Evolutionary conservation across 2,888 invertebrate genomes (phyloP).

Genomic region (Mythimna lalbum): DNA sequence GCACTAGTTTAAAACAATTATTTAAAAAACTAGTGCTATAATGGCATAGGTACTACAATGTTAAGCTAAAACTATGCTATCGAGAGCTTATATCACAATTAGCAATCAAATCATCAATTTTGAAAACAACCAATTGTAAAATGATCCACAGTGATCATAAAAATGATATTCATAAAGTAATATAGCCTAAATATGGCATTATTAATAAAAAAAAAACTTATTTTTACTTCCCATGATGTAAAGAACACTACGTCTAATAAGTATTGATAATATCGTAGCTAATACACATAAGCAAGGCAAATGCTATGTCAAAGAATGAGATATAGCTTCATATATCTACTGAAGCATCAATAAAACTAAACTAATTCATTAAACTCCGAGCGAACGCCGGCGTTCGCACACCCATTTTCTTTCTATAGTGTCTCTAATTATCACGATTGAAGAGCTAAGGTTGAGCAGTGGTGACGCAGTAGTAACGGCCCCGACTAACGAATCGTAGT

Average conservation of each 20-base stretch:
- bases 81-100: neutral
- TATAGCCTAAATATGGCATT: neutral
- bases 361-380: no score
- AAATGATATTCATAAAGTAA: neutral
- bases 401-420: no score
- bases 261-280: neutral
- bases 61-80: neutral
- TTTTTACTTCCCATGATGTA: neutral
- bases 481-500: no score
- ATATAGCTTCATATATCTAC: constrained; percentile 1
- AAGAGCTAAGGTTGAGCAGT: constrained; percentile 1
- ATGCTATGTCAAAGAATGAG: neutral
- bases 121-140: neutral
- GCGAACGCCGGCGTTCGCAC: no score
- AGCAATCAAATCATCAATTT: constrained; percentile 30
- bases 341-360: constrained; percentile 4
- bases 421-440: no score
- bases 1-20: no score
- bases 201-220: neutral
- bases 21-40: constrained; percentile 1
- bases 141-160: constrained; percentile 20
- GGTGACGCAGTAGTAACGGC: no score
- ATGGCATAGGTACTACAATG: neutral
- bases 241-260: neutral
- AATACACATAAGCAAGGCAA: neutral